These are phyloP conservation scores for Leptobrachium leishanense DNA, from an alignment of 2,113 vertebrate genomes.

Conservation along the genomic window DNA sequence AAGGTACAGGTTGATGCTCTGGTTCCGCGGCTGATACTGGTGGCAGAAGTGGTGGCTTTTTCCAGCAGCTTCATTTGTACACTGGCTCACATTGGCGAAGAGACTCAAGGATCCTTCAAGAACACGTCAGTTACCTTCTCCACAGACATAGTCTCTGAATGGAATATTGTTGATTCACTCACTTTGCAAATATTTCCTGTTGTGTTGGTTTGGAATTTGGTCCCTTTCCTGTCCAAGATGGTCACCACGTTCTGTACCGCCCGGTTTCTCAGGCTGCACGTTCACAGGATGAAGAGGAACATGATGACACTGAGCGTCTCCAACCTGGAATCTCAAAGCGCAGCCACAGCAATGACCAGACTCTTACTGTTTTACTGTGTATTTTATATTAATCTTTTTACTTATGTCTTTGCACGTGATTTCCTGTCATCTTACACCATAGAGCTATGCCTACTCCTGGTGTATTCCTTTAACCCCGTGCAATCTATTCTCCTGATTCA, in stretches of 20 bases:
- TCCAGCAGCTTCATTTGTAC: not conserved
- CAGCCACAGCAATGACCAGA: not conserved
- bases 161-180: not conserved
- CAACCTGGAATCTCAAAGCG: not conserved
- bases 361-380: not conserved
- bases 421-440: too few species aligned
- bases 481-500: too few species aligned
- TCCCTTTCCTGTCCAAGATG: not conserved
- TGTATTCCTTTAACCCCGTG: too few species aligned
- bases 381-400: not conserved
- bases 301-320: not conserved
- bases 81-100: not conserved
- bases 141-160: not conserved
- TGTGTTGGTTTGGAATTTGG: not conserved
- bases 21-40: not conserved
- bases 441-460: too few species aligned
- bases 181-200: not conserved
- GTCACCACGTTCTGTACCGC: not conserved
- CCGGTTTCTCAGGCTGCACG: not conserved
- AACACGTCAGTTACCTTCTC: not conserved
- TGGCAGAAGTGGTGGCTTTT: conserved; percentile 1
- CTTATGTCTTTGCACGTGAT: not conserved
- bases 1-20: not conserved
- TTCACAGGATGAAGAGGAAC: conserved; percentile 3
- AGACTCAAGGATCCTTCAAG: not conserved